phyloP scores from a whole-genome alignment of 2,797 vertebrate species.

The Malacoctenus gilli region DNA sequence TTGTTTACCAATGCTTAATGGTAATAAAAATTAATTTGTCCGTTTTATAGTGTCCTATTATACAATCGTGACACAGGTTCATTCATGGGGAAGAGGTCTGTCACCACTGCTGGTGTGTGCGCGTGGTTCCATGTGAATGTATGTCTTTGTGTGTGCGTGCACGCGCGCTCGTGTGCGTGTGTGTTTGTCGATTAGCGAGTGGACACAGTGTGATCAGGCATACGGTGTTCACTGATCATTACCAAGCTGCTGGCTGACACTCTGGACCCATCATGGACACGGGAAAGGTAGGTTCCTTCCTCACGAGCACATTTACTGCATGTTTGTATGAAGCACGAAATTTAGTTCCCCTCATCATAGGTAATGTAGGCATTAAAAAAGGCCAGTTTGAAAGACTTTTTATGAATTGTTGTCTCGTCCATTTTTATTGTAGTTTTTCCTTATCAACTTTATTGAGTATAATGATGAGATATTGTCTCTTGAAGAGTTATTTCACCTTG shows the following conservation, averaged over 20 bases:
- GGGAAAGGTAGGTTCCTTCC: slow-evolving; percentile 57
- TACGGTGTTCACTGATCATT: slow-evolving; percentile 68
- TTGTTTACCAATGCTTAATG: neutral
- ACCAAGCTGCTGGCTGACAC: slow-evolving; percentile 47
- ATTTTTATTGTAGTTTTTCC: too few species aligned
- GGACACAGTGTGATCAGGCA: slow-evolving; percentile 68
- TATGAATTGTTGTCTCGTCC: too few species aligned
- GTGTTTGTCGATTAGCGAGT: slow-evolving; percentile 45
- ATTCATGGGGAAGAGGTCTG: neutral
- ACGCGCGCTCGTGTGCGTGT: neutral
- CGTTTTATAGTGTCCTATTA: neutral
- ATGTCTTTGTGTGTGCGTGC: slow-evolving; percentile 3
- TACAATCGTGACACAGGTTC: neutral
- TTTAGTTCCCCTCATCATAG: neutral
- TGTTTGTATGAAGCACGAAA: neutral
- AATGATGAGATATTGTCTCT: too few species aligned
- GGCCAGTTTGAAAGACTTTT: too few species aligned
- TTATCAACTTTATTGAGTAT: too few species aligned
- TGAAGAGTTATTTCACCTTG: neutral
- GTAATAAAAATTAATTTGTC: neutral
- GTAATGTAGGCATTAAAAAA: neutral
- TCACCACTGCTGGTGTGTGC: neutral
- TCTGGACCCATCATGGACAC: slow-evolving; percentile 67
- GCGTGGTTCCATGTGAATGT: slow-evolving; percentile 1
- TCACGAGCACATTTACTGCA: neutral